Base-by-base conservation (phyloP, 23 tunicate genomes). In the Botrylloides violaceus region DNA sequence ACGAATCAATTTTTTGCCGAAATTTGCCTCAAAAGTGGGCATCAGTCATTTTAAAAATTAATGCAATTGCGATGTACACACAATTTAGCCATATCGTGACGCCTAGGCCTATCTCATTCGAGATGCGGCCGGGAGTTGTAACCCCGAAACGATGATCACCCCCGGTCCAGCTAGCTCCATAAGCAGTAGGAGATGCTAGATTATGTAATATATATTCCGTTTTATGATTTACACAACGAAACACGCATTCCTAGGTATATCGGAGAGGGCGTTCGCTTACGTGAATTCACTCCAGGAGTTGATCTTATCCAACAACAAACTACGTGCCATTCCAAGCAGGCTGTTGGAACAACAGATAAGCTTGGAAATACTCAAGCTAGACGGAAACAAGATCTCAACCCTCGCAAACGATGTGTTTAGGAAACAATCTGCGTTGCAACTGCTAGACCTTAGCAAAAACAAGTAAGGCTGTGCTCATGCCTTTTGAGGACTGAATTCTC, bases 361-460 rank as follows among this genome's bases (percentile, higher is more conserved):
- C 22, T 76, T 88, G 3, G 59, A 57, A 30, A 38, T 18, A 12
- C 64, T 88, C 21, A 43, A 59, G 36, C 33, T 88, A 25, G 80
- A 64, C 24, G 24, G 32, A 3, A 88, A 88, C 66, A 47, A 25
- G 6, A 65, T 88, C 25, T 21, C 34, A 34, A 57, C 24, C 20
- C 21, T 88, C 29, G 57, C 80, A 12, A 71, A 72, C 58, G 77
- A 70, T 55, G 21, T 72, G 19, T 81, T 88, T 65, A 55, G 66
- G 4, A 34, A 23, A 4, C 68, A 74, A 26, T 35, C 62, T 22
- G 33, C 79, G 18, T 47, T 88, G 28, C 75, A 24, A 2, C 28
- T 36, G 15, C 79, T 87, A 1, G 77, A 87, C 70, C 59, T 87
- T 26, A 76, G 82, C 47, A n/a, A 70, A 21, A 87, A 87, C 86